Evolutionary conservation across 2,113 vertebrate genomes (phyloP).

Genomic region (Nannobrachium achirus): DNA sequence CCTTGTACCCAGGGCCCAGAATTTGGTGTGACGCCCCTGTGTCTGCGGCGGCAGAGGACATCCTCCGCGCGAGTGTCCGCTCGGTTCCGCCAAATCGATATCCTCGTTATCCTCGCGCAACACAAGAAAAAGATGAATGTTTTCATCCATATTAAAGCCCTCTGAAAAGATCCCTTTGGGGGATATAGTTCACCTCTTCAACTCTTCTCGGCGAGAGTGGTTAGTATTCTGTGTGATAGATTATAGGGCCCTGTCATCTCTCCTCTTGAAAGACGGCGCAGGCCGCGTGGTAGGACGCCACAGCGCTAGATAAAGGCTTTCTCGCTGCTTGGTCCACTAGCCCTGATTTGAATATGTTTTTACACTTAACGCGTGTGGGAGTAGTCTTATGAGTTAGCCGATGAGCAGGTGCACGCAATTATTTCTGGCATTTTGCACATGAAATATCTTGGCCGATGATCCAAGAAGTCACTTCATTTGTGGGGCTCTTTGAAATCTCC

Average conservation of each 20-base stretch:
- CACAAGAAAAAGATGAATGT: slow-evolving; percentile 66
- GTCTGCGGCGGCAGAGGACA: slow-evolving; percentile 52
- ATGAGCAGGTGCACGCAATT: slow-evolving; percentile 56
- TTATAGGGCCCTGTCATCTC: slow-evolving; percentile 71
- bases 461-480: too few species aligned
- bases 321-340: slow-evolving; percentile 38
- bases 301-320: slow-evolving; percentile 55
- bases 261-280: slow-evolving; percentile 59
- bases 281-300: slow-evolving; percentile 45
- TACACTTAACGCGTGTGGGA: slow-evolving; percentile 49
- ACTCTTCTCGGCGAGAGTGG: slow-evolving; percentile 53
- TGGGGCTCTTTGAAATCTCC: too few species aligned
- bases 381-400: slow-evolving; percentile 28
- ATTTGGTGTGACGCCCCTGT: too few species aligned
- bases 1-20: too few species aligned
- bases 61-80: slow-evolving; percentile 33
- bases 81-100: slow-evolving; percentile 58
- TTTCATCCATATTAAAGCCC: slow-evolving; percentile 70
- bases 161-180: slow-evolving; percentile 55
- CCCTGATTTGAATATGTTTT: slow-evolving; percentile 55
- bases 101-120: slow-evolving; percentile 51
- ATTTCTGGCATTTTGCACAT: slow-evolving; percentile 55
- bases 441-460: slow-evolving; percentile 28
- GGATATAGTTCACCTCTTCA: slow-evolving; percentile 67
- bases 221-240: slow-evolving; percentile 75